phyloP scores from a whole-genome alignment of 2,113 vertebrate genomes.

The Pygoscelis antarcticus region DNA sequence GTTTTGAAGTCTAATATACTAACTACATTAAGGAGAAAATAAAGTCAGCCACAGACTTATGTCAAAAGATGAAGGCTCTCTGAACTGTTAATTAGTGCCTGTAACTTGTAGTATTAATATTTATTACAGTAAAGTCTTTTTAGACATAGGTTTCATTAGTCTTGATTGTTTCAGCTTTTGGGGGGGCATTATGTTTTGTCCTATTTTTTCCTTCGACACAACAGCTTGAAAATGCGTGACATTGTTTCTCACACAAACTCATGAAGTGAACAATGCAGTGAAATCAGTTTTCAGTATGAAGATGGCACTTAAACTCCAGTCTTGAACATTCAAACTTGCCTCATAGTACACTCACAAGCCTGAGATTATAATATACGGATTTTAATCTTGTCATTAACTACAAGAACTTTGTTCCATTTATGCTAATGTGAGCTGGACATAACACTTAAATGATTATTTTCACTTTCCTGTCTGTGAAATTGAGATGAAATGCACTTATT shows the following conservation, averaged over 20 bases:
- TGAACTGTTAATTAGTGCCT: background rate
- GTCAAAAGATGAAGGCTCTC: background rate
- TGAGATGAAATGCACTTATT: background rate
- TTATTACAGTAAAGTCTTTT: background rate
- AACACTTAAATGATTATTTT: background rate
- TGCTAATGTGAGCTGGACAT: background rate
- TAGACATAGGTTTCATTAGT: background rate
- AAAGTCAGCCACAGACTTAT: background rate
- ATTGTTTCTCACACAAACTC: background rate
- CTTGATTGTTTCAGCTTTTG: background rate
- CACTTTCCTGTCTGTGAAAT: background rate
- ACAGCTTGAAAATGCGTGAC: background rate
- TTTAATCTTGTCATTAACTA: background rate
- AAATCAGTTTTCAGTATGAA: background rate
- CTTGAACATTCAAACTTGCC: background rate
- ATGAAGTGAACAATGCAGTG: background rate
- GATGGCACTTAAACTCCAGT: background rate
- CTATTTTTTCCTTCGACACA: background rate
- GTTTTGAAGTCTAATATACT: background rate
- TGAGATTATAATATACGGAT: background rate
- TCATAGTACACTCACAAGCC: background rate
- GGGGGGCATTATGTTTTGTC: background rate
- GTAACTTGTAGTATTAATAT: background rate
- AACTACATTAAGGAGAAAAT: background rate
- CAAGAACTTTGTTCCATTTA: background rate